Conservation (phyloP, 1,140 invertebrate genomes). For the Chironomus striatipennis region DNA sequence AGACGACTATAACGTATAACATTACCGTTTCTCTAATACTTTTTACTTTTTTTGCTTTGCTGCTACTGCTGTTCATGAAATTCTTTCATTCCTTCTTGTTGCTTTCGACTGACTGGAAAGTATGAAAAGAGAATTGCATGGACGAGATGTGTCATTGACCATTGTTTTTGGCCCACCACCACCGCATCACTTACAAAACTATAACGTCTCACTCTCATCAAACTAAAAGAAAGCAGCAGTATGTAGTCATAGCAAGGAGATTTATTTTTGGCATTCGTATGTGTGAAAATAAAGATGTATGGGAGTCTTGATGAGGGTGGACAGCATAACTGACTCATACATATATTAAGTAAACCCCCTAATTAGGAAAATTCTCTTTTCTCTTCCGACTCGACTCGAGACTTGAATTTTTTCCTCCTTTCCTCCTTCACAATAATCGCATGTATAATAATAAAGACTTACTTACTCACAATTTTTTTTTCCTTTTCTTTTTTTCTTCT, state of each 20-base stretch:
- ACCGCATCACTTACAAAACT: background rate
- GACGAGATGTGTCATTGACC: conserved; percentile 16
- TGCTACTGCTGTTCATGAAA: background rate
- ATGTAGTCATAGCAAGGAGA: background rate
- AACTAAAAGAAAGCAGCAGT: no score
- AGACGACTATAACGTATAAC: conserved; percentile 15
- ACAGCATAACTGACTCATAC: background rate
- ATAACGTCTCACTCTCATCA: background rate
- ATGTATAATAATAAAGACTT: background rate
- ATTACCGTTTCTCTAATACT: background rate
- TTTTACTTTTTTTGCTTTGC: no score
- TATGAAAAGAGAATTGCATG: background rate
- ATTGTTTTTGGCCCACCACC: background rate
- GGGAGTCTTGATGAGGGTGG: background rate
- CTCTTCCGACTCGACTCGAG: background rate
- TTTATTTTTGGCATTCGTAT: conserved; percentile 21
- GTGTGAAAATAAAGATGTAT: background rate
- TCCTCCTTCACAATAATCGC: background rate
- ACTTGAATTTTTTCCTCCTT: no score
- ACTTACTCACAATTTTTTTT: background rate
- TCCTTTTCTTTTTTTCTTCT: background rate
- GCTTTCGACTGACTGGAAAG: no score
- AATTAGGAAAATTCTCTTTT: background rate
- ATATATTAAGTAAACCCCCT: background rate
- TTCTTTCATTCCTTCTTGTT: background rate